Percentiles rank a stretch among this genome's conserved stretches.
Conservation (phyloP, 2,888 invertebrate genomes). For the Augiades crinisus region DNA sequence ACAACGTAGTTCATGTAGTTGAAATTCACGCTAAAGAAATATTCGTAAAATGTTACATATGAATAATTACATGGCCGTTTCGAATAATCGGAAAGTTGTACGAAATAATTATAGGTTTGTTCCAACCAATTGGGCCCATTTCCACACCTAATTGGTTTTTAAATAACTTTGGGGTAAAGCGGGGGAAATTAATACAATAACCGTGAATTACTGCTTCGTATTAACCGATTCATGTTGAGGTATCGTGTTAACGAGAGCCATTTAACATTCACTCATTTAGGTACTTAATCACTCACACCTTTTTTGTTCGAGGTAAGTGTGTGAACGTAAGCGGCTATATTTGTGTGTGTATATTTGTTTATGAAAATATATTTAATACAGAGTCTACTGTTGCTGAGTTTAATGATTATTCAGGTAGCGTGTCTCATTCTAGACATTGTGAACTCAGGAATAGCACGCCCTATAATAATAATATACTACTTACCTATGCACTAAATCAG, state of each 20-base stretch:
- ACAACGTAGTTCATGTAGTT: no score
- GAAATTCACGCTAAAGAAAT: neutral
- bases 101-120: neutral
- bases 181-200: neutral
- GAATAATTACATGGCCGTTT: neutral
- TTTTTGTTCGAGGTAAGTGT: neutral
- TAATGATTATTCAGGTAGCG: no score
- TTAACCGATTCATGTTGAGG: neutral
- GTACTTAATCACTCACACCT: neutral
- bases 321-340: no score
- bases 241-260: neutral
- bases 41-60: neutral
- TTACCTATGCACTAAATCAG: no score
- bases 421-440: no score
- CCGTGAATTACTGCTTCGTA: neutral
- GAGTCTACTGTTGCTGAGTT: no score
- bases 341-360: no score
- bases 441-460: no score
- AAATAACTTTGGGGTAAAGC: neutral
- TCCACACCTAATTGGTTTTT: slow-evolving; percentile 7
- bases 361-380: no score
- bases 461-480: no score
- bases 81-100: slow-evolving; percentile 1
- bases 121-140: neutral
- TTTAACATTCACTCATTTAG: neutral